phyloP scores from a whole-genome alignment of 2,797 vertebrate genomes.

The Orestias chungarensis region DNA sequence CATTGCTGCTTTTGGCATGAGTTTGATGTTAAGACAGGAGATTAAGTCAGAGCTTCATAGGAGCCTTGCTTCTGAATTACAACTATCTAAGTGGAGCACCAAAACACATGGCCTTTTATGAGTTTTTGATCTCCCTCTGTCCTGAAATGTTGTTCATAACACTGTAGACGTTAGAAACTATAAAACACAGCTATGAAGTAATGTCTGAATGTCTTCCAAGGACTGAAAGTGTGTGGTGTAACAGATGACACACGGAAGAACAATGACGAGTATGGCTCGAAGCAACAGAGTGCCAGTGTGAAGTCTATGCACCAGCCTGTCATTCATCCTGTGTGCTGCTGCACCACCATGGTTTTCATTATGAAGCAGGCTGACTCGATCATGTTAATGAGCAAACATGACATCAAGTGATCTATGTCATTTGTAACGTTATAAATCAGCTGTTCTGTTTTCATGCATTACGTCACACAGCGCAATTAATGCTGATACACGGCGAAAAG shows the following conservation, averaged over 20 bases:
- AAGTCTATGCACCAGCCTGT: conserved; percentile 2
- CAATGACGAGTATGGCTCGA: neutral
- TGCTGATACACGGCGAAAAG: neutral
- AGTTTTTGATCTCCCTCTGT: conserved; percentile 3
- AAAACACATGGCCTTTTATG: conserved; percentile 6
- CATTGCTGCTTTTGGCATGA: conserved; percentile 68
- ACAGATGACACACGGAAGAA: neutral
- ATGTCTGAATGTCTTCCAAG: neutral
- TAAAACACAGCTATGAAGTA: neutral
- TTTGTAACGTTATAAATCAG: conserved; percentile 17
- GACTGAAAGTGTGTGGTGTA: neutral
- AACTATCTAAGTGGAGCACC: conserved; percentile 41
- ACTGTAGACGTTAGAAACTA: neutral
- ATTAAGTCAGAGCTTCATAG: conserved; percentile 52
- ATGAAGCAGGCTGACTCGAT: conserved; percentile 6
- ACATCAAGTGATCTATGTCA: conserved; percentile 7
- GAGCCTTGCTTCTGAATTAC: conserved; percentile 31
- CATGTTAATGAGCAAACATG: conserved; percentile 19
- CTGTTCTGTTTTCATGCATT: conserved; percentile 3
- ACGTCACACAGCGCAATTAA: neutral
- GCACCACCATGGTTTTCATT: conserved; percentile 18
- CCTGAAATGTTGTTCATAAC: neutral
- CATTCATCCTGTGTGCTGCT: conserved; percentile 1
- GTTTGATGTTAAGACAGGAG: conserved; percentile 55
- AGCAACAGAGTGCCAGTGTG: neutral